A percentile compares a stretch with the other conserved stretches of the same genome.
These are phyloP conservation scores for Chloebia gouldiae DNA, from an alignment of 2,113 vertebrate genomes.

Conservation along the genomic window DNA sequence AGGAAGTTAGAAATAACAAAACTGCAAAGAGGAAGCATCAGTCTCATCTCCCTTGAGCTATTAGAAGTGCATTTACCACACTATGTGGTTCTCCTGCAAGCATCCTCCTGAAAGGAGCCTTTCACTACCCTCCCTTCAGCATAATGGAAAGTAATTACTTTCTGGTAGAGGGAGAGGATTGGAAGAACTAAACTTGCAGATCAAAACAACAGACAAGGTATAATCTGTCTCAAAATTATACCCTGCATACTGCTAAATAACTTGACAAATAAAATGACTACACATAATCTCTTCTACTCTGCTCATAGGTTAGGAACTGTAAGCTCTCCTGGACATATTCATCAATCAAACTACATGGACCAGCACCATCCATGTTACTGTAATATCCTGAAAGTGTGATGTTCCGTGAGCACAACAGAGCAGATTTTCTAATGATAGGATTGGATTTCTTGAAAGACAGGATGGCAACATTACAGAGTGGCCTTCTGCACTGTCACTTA, in stretches of 20 bases:
- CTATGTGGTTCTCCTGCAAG: fast-evolving
- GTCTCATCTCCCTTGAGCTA: background rate
- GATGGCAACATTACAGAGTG: background rate
- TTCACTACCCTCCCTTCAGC: background rate
- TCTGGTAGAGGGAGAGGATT: background rate
- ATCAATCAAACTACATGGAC: background rate
- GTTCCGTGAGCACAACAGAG: background rate
- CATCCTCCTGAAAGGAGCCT: background rate
- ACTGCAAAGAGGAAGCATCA: background rate
- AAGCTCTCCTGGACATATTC: background rate
- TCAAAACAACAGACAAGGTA: background rate
- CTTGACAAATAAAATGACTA: background rate
- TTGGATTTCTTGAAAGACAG: background rate
- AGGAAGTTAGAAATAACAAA: background rate
- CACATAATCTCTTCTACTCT: background rate
- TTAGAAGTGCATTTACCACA: background rate
- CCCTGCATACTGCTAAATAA: background rate
- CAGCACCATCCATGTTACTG: background rate
- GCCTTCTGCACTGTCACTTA: background rate
- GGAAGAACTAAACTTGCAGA: background rate
- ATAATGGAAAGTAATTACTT: background rate
- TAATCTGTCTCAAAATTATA: background rate
- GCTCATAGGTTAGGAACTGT: background rate
- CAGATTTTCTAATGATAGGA: background rate
- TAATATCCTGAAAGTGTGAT: background rate